Percentiles rank a stretch among this genome's conserved stretches.
Evolutionary conservation across 1,140 invertebrate species (phyloP).

Genomic region (Dinoponera quadriceps): DNA sequence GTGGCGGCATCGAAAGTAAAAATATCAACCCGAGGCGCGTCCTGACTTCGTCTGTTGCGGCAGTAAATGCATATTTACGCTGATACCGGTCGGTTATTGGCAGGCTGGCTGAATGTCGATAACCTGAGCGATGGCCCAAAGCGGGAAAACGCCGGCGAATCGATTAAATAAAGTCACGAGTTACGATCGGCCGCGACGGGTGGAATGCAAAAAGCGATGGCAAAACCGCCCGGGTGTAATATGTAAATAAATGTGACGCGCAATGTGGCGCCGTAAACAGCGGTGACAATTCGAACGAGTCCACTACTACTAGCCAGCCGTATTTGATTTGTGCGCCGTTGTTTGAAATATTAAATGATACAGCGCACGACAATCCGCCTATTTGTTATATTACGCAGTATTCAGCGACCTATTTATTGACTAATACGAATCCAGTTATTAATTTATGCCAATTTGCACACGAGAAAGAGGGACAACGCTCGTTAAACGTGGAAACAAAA

Average conservation of each 20-base stretch:
- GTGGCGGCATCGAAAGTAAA: neutral
- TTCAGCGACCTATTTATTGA: neutral
- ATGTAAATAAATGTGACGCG: constrained; percentile 28
- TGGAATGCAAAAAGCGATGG: constrained; percentile 21
- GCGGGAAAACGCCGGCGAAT: constrained; percentile 33
- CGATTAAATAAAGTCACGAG: constrained; percentile 50
- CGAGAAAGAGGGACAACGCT: neutral
- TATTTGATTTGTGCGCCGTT: neutral
- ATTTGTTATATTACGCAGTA: constrained; percentile 28
- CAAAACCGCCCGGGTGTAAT: neutral
- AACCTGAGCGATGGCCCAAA: constrained; percentile 51
- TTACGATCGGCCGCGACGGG: constrained; percentile 21
- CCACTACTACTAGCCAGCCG: neutral
- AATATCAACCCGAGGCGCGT: neutral
- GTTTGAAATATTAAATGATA: constrained; percentile 8
- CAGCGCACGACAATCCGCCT: neutral
- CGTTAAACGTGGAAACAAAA: neutral
- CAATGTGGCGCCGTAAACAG: constrained; percentile 20
- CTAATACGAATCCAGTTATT: neutral
- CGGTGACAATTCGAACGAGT: constrained; percentile 27
- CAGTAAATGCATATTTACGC: constrained; percentile 45
- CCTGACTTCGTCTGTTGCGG: constrained; percentile 28
- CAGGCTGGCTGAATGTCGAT: constrained; percentile 47
- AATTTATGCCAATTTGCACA: constrained; percentile 9
- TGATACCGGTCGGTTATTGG: constrained; percentile 44